Evolutionary conservation across 2,113 vertebrate genomes (phyloP), one percentile per base, ranked within the genome.

Genomic region (Drymodes brunneopygia): DNA sequence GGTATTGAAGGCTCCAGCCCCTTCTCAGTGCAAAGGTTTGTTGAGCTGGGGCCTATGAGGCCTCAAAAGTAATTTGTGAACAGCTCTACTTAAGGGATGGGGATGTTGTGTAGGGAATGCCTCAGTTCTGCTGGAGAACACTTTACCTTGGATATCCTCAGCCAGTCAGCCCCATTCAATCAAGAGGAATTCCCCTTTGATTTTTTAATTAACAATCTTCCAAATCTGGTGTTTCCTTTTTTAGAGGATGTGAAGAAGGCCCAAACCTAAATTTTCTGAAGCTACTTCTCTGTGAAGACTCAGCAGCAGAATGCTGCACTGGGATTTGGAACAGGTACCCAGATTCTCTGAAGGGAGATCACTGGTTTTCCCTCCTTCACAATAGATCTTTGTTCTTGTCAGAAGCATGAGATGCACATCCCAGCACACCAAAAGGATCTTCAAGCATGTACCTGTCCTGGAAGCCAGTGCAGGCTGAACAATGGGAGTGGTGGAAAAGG

Each of bases 171-270:
- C 28, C 18, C 54, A 77, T 79, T 45, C 74, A 95, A 87, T 87
- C 70, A 95, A 86, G 23, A n/a, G 78, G 61, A 91, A 95, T 91
- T 92, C 61, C 91, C 81, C 20, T 69, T 50, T 88, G 77, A 16
- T 74, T 94, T 86, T 81, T 81, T 78, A 88, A 88, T 94, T 91
- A 93, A 36, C 65, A 10, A 6, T 56, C 36, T 92, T 78, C 60
- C 40, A 78, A 91, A 84, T 60, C 65, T 38, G 65, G 36, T 2
- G 13, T 74, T 94, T 93, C 73, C 19, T 72, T 90, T 95, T 85
- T 72, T 33, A 93, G 81, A 71, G 8, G 28, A 27, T 12, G 20
- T n/a, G 28, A 81, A 84, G 64, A 86, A 93, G n/a, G 8, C 14
- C 73, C 40, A 80, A 47, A 58, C 17, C 15, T 81, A 33, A 78